These are phyloP conservation scores for Chloroceryle amazona DNA, from an alignment of 2,797 vertebrate genomes.

Conservation along the genomic window DNA sequence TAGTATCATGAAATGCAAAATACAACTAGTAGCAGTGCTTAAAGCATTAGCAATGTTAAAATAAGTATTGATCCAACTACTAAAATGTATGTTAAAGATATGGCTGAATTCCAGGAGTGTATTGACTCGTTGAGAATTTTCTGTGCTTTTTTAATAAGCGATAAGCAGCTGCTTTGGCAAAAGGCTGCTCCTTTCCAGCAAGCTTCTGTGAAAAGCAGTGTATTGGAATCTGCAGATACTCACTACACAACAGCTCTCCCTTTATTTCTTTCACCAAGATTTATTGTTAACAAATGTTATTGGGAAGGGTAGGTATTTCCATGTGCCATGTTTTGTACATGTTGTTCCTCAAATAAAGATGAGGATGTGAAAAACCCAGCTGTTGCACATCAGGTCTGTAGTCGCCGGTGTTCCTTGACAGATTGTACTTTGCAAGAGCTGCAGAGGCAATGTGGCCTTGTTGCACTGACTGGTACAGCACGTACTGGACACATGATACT, in stretches of 20 bases:
- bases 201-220: not conserved
- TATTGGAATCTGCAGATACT: not conserved
- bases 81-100: not conserved
- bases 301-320: not conserved
- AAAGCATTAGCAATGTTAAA: not conserved
- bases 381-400: not conserved
- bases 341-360: conserved; percentile 34
- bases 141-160: not conserved
- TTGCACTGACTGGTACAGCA: not conserved
- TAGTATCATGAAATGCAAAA: not conserved
- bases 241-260: not conserved
- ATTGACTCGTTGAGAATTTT: not conserved
- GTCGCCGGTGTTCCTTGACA: not conserved
- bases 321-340: not conserved
- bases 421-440: not conserved
- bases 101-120: not conserved
- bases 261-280: not conserved
- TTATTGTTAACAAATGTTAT: not conserved
- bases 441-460: fast-evolving
- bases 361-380: not conserved
- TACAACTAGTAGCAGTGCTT: not conserved
- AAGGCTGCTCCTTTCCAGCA: not conserved
- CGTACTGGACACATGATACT: fast-evolving
- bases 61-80: fast-evolving
- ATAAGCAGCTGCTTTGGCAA: not conserved